Percentiles rank a stretch among this genome's conserved stretches.
Conservation (phyloP, 1,140 invertebrate genomes). For the Drosophila sucinea region DNA sequence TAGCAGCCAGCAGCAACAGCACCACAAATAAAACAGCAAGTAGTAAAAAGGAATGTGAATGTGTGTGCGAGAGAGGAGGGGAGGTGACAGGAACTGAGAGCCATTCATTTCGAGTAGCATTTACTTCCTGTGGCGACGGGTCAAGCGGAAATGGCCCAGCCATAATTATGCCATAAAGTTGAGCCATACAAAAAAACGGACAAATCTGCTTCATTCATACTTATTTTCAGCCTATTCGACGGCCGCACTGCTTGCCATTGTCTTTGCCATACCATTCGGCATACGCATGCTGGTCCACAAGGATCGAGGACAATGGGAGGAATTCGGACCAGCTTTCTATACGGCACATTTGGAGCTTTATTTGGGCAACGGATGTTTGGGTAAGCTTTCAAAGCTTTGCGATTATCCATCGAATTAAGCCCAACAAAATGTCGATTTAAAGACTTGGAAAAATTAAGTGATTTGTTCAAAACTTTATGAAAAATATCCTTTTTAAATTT, state of each 20-base stretch:
- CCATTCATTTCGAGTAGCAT: constrained; percentile 55
- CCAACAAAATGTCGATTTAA: no score
- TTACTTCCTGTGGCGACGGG: constrained; percentile 49
- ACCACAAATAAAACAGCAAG: constrained; percentile 23
- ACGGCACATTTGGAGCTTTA: constrained; percentile 90
- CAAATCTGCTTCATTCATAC: no score
- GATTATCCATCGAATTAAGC: no score
- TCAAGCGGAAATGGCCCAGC: constrained; percentile 52
- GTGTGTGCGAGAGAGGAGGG: constrained; percentile 7
- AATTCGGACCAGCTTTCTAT: constrained; percentile 88
- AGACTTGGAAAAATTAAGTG: no score
- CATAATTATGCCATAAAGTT: constrained; percentile 71
- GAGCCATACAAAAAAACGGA: neutral
- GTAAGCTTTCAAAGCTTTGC: constrained; percentile 76
- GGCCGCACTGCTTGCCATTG: constrained; percentile 88
- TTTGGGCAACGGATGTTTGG: constrained; percentile 89
- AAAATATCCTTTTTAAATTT: no score
- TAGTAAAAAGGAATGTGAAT: constrained; percentile 17
- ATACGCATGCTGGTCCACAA: constrained; percentile 88
- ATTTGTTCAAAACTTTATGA: no score
- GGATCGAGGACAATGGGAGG: constrained; percentile 86
- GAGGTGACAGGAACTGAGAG: constrained; percentile 57
- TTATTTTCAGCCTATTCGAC: constrained; percentile 87
- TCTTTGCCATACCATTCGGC: constrained; percentile 89
- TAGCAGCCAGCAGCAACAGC: constrained; percentile 21